A percentile compares a stretch with the other conserved stretches of the same genome.
Evolutionary conservation across 2,797 vertebrate species (phyloP).

Genomic region (Channa striata): DNA sequence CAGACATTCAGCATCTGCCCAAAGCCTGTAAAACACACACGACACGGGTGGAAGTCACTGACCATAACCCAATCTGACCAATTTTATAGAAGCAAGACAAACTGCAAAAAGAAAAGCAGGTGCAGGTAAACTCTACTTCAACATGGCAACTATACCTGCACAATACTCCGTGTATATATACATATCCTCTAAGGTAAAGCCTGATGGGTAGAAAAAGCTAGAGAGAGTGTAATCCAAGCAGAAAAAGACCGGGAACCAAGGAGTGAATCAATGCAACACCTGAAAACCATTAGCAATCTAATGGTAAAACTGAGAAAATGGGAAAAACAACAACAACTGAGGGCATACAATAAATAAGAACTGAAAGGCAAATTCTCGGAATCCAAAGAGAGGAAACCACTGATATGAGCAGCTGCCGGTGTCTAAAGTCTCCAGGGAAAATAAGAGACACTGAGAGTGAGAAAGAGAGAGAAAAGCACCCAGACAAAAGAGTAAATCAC

Average conservation of each 20-base stretch:
- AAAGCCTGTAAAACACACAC: conserved; percentile 37
- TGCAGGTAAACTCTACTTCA: conserved; percentile 9
- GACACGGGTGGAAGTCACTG: conserved; percentile 5
- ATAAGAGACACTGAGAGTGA: conserved; percentile 49
- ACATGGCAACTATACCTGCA: conserved; percentile 24
- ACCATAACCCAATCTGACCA: neutral
- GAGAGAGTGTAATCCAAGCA: conserved; percentile 10
- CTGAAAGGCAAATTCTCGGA: conserved; percentile 73
- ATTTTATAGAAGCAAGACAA: neutral
- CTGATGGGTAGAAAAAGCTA: conserved; percentile 10
- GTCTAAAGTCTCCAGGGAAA: conserved; percentile 67
- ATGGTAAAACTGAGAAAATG: conserved; percentile 69
- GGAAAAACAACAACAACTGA: conserved; percentile 56
- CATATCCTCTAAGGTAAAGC: conserved; percentile 21
- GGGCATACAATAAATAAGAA: conserved; percentile 76
- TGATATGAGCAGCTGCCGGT: conserved; percentile 73
- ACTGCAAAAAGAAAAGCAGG: neutral
- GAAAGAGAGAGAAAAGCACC: conserved; percentile 52
- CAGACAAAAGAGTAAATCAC: conserved; percentile 82
- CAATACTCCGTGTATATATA: conserved; percentile 18
- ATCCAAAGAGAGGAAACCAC: conserved; percentile 61
- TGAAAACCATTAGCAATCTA: conserved; percentile 79
- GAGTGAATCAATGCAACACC: conserved; percentile 57
- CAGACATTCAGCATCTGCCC: conserved; percentile 65
- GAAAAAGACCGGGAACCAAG: conserved; percentile 26